Base-by-base conservation (phyloP, 2,113 vertebrate species). In the Anarrhichthys ocellatus region DNA sequence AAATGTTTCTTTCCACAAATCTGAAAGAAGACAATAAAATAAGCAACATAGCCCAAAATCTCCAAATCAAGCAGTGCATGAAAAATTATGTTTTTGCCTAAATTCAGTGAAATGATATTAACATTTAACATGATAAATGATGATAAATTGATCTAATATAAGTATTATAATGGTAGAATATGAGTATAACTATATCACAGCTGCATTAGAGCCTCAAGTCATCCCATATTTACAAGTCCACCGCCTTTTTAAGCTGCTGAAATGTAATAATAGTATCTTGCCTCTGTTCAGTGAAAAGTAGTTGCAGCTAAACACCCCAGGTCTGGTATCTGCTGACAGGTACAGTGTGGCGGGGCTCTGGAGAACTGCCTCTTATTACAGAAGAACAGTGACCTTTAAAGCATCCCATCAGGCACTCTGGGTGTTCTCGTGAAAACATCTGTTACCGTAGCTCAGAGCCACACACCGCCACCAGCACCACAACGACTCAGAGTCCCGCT, bases 371-470 rank as follows among this genome's bases (percentile, higher is more conserved):
- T 93, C 86, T 71, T 87, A 90, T 83, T 82, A 88, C 76, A 83
- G 87, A 81, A 88, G 68, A 92, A 89, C 87, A 71, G 73, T 89
- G 92, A 92, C 91, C 92, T 92, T 91, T 93, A 82, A 87, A 92
- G 27, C 58, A 74, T 90, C 89, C 83, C 91, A 87, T 88, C 85
- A 86, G 82, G 83, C 86, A 40, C 79, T 52, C 72, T 66, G 82
- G 78, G 83, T 88, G 89, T 92, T 88, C 88, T 80, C 77, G 81
- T 69, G 79, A 59, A 88, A 93, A 87, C 92, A 92, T 91, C 87
- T 93, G 92, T 87, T 91, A 84, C 64, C 69, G 79, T 66, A 72
- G 75, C 84, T 84, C 34, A 59, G 22, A 89, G 83, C 86, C 78
- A 59, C 81, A 34, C 20, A 32, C 32, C 32, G 18, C 67, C 76